A percentile compares a stretch with the other conserved stretches of the same genome.
Conservation (phyloP, 2,888 invertebrate species). For the Galerucella calmariensis region DNA sequence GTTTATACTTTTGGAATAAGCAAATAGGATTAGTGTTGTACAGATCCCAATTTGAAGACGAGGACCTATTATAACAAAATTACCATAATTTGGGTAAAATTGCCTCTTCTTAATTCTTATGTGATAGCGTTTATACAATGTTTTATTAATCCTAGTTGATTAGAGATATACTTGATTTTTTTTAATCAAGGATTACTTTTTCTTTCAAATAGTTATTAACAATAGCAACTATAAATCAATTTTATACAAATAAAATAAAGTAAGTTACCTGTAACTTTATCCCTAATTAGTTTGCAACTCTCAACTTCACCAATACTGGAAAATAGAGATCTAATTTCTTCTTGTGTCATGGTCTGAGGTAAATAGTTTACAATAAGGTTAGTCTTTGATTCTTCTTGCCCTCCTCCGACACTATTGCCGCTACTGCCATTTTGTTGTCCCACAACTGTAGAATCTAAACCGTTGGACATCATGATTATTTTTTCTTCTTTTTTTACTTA, state of each 20-base stretch:
- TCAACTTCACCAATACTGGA: conserved; percentile 99
- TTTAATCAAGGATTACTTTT: background rate
- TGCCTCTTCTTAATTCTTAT: too few relatives aligned
- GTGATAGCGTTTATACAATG: too few relatives aligned
- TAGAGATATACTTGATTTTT: too few relatives aligned
- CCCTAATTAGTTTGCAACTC: conserved; percentile 98
- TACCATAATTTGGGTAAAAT: too few relatives aligned
- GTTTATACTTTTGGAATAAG: too few relatives aligned
- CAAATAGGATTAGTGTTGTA: too few relatives aligned
- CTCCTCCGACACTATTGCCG: conserved; percentile 67
- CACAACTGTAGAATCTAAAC: conserved; percentile 79
- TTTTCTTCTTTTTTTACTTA: conserved; percentile 47
- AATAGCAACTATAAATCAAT: background rate
- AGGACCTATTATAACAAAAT: too few relatives aligned
- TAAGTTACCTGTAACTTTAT: conserved; percentile 90
- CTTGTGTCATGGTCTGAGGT: conserved; percentile 99
- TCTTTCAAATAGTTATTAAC: background rate
- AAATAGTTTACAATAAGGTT: conserved; percentile 99
- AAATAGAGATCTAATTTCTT: conserved; percentile 97
- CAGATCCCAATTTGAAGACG: too few relatives aligned
- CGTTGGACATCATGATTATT: conserved; percentile 81
- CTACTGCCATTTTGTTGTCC: conserved; percentile 88
- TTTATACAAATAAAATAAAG: conserved; percentile 1
- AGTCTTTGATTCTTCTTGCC: conserved; percentile 94
- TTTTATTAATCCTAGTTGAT: too few relatives aligned